These are phyloP conservation scores for Rhynchophorus ferrugineus DNA, from an alignment of 1,140 invertebrate genomes.

Conservation along the genomic window DNA sequence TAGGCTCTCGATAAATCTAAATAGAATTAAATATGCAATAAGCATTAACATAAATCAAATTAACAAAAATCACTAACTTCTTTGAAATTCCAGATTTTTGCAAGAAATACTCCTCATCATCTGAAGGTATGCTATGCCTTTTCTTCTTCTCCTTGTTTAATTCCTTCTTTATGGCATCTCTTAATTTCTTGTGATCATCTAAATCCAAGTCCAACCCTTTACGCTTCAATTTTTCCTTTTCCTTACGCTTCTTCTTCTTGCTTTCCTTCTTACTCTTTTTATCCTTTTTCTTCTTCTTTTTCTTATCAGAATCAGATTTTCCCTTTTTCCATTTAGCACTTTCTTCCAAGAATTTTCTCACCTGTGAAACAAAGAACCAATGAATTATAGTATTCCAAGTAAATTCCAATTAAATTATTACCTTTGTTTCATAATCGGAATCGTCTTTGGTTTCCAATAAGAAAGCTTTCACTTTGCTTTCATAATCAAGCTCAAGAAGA, in stretches of 20 bases:
- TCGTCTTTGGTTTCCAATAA: slow-evolving; percentile 72
- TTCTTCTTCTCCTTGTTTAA: slow-evolving; percentile 41
- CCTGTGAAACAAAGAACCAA: slow-evolving; percentile 1
- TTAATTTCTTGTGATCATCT: slow-evolving; percentile 56
- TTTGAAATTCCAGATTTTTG: slow-evolving; percentile 50
- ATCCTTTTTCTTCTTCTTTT: slow-evolving; percentile 65
- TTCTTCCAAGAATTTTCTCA: slow-evolving; percentile 71
- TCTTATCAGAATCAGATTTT: slow-evolving; percentile 58
- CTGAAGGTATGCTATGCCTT: slow-evolving; percentile 47
- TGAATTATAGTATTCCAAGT: not conserved
- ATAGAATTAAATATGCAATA: slow-evolving; percentile 12
- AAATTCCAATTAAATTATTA: slow-evolving; percentile 34
- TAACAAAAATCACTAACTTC: slow-evolving; percentile 37
- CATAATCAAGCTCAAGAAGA: slow-evolving; percentile 53
- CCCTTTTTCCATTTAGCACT: slow-evolving; percentile 71
- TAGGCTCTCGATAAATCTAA: slow-evolving; percentile 51
- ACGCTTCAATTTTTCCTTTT: slow-evolving; percentile 55
- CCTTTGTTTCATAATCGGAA: slow-evolving; percentile 75
- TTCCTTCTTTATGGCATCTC: slow-evolving; percentile 57
- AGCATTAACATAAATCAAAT: not conserved
- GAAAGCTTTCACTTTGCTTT: slow-evolving; percentile 65
- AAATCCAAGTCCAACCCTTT: slow-evolving; percentile 52
- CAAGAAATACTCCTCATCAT: slow-evolving; percentile 49
- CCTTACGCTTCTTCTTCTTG: slow-evolving; percentile 58
- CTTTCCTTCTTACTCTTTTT: slow-evolving; percentile 54